A percentile compares a stretch with the other conserved stretches of the same genome.
Conservation (phyloP, 2,888 invertebrate species). For the Ectemnius lituratus region DNA sequence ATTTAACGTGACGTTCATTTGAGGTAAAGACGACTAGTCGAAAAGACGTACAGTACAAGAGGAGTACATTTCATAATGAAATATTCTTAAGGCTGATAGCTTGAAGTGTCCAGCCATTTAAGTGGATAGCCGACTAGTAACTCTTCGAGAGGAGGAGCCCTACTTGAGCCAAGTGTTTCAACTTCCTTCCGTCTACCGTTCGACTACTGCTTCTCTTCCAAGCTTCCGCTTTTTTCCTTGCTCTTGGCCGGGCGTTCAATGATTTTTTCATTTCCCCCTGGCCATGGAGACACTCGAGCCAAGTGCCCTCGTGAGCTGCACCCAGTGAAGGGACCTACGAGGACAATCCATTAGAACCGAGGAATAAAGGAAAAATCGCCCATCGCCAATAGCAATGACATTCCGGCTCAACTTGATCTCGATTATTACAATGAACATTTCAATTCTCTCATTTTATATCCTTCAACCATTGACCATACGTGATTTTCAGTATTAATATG, state of each 20-base stretch:
- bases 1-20: too few relatives aligned
- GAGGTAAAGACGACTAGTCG: background rate
- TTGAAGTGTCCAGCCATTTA: constrained; percentile 29
- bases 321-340: constrained; percentile 19
- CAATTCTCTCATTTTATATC: too few relatives aligned
- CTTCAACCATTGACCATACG: too few relatives aligned
- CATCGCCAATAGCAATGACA: constrained; percentile 31
- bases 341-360: constrained; percentile 55
- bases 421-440: too few relatives aligned
- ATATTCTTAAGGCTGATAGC: constrained; percentile 29
- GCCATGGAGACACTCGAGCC: constrained; percentile 47
- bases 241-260: constrained; percentile 47
- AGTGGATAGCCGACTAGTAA: constrained; percentile 39
- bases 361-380: constrained; percentile 39
- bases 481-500: too few relatives aligned
- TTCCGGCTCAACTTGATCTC: constrained; percentile 10
- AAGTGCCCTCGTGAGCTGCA: constrained; percentile 50
- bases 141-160: constrained; percentile 37
- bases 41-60: background rate
- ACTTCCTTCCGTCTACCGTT: constrained; percentile 14
- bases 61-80: constrained; percentile 20
- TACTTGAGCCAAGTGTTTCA: constrained; percentile 3
- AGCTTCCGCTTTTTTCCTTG: constrained; percentile 14
- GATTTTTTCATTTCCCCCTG: constrained; percentile 56
- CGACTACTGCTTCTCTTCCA: background rate